Evolutionary conservation across 2,797 vertebrate genomes (phyloP).

Genomic region (Hozukius guyotensis): DNA sequence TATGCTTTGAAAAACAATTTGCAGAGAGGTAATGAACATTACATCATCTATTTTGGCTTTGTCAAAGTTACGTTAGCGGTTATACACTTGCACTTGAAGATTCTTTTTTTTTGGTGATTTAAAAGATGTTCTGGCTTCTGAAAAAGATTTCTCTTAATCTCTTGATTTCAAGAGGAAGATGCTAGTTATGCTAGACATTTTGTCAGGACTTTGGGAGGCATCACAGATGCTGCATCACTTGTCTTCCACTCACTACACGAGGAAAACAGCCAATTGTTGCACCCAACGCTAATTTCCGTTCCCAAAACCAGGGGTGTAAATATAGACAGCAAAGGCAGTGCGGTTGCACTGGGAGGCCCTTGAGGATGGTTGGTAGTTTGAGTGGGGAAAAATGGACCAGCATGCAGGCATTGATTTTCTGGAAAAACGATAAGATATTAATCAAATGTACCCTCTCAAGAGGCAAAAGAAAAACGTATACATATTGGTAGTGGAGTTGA

Average conservation of each 20-base stretch:
- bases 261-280: background rate
- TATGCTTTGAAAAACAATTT: background rate
- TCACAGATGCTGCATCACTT: too few relatives aligned
- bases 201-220: background rate
- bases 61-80: background rate
- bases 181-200: background rate
- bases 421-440: too few relatives aligned
- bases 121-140: background rate
- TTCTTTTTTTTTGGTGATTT: background rate
- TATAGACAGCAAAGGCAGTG: too few relatives aligned
- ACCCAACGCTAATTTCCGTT: too few relatives aligned
- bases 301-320: too few relatives aligned
- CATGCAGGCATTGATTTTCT: too few relatives aligned
- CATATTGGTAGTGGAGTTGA: too few relatives aligned
- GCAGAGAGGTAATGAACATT: background rate
- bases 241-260: background rate
- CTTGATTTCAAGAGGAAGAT: background rate
- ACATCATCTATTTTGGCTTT: background rate
- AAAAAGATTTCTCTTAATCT: background rate
- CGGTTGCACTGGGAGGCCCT: too few relatives aligned
- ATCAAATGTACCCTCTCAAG: too few relatives aligned
- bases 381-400: too few relatives aligned
- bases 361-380: too few relatives aligned
- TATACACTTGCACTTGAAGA: background rate
- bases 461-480: too few relatives aligned